Percentiles rank a stretch among this genome's conserved stretches.
phyloP scores from a whole-genome alignment of 2,888 invertebrate species.

The Hyalella azteca region DNA sequence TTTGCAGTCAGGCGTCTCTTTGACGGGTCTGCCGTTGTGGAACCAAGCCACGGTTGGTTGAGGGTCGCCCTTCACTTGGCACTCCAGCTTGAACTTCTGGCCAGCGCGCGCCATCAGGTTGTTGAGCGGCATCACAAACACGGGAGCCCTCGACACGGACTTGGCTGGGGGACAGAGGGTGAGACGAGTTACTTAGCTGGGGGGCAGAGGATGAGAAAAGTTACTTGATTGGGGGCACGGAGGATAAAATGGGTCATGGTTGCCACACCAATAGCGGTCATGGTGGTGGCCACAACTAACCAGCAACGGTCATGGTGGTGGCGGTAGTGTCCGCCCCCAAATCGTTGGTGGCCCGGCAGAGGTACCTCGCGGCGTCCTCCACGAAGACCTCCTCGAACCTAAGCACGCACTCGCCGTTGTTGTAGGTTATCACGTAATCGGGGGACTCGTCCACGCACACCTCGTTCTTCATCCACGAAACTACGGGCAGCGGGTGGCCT shows the following conservation, averaged over 20 bases:
- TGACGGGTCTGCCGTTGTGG: conserved; percentile 72
- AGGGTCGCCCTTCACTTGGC: conserved; percentile 72
- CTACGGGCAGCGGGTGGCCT: conserved; percentile 78
- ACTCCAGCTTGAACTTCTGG: conserved; percentile 75
- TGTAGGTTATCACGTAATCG: conserved; percentile 78
- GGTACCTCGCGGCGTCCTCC: conserved; percentile 75
- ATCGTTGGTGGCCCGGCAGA: conserved; percentile 74
- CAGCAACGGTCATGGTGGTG: conserved; percentile 72
- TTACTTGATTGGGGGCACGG: no score
- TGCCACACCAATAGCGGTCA: neutral
- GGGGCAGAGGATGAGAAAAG: no score
- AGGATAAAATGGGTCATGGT: no score
- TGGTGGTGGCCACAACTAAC: conserved; percentile 66
- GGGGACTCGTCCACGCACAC: conserved; percentile 75
- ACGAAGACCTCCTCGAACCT: conserved; percentile 73
- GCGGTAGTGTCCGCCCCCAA: conserved; percentile 72
- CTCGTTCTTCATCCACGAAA: conserved; percentile 79
- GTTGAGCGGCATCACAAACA: conserved; percentile 70
- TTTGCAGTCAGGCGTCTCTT: conserved; percentile 70
- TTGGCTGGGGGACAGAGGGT: conserved; percentile 66
- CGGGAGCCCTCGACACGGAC: conserved; percentile 71
- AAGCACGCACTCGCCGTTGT: conserved; percentile 79
- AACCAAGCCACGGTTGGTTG: conserved; percentile 72
- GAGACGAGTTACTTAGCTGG: no score
- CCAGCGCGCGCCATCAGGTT: conserved; percentile 77